Conservation (phyloP, 2,797 vertebrate genomes). For the Notoglanidium macrostoma region DNA sequence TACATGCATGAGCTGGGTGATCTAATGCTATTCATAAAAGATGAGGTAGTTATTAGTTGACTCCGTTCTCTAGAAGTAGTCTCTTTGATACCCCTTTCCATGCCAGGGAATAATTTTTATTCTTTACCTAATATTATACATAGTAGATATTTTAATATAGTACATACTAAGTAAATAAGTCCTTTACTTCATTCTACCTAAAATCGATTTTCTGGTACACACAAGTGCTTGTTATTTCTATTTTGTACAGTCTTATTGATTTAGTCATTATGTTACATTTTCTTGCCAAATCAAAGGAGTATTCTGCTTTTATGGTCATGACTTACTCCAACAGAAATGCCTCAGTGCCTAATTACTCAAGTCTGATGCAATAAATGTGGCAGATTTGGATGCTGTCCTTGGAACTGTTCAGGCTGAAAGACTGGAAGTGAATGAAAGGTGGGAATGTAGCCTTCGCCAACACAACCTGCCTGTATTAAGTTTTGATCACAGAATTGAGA, state of each 20-base stretch:
- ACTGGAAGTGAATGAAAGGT: conserved; percentile 34
- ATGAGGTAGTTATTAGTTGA: conserved; percentile 2
- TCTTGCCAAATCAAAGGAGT: conserved; percentile 28
- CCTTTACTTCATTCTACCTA: background rate
- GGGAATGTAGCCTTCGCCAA: conserved; percentile 26
- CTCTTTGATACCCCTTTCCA: background rate
- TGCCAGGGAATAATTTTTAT: background rate
- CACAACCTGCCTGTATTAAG: conserved; percentile 36
- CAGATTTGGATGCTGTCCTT: conserved; percentile 44
- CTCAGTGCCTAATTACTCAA: conserved; percentile 27
- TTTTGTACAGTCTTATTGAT: conserved; percentile 6
- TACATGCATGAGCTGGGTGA: background rate
- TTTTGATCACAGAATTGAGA: conserved; percentile 36
- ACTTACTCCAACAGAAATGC: conserved; percentile 22
- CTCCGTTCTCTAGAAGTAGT: background rate
- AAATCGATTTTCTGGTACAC: background rate
- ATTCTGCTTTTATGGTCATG: conserved; percentile 22
- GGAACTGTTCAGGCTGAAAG: conserved; percentile 42
- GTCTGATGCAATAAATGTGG: conserved; percentile 29
- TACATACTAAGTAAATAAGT: background rate
- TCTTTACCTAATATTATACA: background rate
- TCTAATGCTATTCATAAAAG: background rate
- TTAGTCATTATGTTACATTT: conserved; percentile 1
- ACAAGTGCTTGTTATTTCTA: background rate
- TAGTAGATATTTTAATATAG: background rate